Conservation (phyloP, 2,888 invertebrate genomes). For the Tribolium freemani region DNA sequence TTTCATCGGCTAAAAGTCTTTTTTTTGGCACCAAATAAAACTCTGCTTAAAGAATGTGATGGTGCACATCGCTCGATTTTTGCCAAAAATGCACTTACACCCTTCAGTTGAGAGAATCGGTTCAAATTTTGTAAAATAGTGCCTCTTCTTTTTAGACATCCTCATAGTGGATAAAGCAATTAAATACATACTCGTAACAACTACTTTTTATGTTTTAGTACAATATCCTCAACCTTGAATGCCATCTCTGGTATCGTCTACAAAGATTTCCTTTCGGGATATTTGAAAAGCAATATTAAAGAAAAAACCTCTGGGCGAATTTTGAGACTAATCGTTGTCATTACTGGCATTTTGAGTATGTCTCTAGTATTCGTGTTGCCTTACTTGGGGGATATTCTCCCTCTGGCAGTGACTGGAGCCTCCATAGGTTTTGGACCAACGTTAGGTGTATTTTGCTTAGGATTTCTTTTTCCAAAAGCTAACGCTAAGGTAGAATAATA, state of each 20-base stretch:
- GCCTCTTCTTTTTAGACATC: too few species aligned
- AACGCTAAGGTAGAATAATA: slow-evolving; percentile 69
- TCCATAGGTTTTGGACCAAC: slow-evolving; percentile 77
- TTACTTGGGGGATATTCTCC: slow-evolving; percentile 77
- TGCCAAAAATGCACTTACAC: too few species aligned
- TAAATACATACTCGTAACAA: too few species aligned
- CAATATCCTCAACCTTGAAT: slow-evolving; percentile 3
- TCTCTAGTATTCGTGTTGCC: slow-evolving; percentile 76
- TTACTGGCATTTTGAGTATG: slow-evolving; percentile 79
- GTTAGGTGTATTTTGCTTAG: slow-evolving; percentile 76
- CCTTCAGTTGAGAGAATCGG: too few species aligned
- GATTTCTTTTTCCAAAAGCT: slow-evolving; percentile 76
- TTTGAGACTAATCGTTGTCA: slow-evolving; percentile 71
- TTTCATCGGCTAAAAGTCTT: too few species aligned
- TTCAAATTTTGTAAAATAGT: too few species aligned
- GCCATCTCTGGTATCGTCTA: background rate
- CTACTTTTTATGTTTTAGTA: background rate
- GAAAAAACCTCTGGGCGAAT: slow-evolving; percentile 72
- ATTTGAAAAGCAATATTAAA: slow-evolving; percentile 62
- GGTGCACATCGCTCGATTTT: too few species aligned
- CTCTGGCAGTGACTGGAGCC: slow-evolving; percentile 75
- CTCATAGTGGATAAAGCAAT: too few species aligned
- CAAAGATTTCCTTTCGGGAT: slow-evolving; percentile 1
- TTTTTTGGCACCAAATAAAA: too few species aligned
- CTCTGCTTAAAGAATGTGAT: too few species aligned